phyloP scores from a whole-genome alignment of 2,888 invertebrate species.

The Hydroisotoma schaefferi region DNA sequence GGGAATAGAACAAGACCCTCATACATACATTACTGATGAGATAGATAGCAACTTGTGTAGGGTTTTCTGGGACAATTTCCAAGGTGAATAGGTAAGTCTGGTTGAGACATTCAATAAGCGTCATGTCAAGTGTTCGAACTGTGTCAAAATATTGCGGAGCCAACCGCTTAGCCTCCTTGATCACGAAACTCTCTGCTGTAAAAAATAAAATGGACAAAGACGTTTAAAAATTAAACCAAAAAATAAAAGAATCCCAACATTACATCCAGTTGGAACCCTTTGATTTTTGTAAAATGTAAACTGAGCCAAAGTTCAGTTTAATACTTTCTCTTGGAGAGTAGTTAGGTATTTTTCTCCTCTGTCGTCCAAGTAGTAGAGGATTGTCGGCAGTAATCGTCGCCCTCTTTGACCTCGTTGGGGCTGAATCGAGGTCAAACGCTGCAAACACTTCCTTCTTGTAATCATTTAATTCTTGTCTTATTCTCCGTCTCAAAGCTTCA shows the following conservation, averaged over 20 bases:
- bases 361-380: constrained; percentile 3
- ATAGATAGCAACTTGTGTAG: background rate
- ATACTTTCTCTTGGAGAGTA: too few relatives aligned
- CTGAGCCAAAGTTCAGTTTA: too few relatives aligned
- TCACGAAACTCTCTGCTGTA: constrained; percentile 23
- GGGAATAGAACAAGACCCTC: too few relatives aligned
- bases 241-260: too few relatives aligned
- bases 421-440: too few relatives aligned
- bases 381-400: constrained; percentile 12
- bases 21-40: background rate
- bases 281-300: too few relatives aligned
- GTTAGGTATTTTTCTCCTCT: constrained; percentile 20
- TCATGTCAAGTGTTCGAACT: constrained; percentile 18
- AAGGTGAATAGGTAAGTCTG: constrained; percentile 27
- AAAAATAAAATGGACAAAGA: too few relatives aligned
- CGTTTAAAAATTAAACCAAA: background rate
- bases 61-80: constrained; percentile 10
- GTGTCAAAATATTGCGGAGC: constrained; percentile 24
- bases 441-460: too few relatives aligned
- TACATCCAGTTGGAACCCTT: too few relatives aligned
- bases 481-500: too few relatives aligned
- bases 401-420: background rate
- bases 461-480: too few relatives aligned
- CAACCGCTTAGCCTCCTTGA: constrained; percentile 7
- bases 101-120: constrained; percentile 5